A percentile compares a stretch with the other conserved stretches of the same genome.
phyloP scores from a whole-genome alignment of 2,888 invertebrate species.

The Onthophagus sagittarius region DNA sequence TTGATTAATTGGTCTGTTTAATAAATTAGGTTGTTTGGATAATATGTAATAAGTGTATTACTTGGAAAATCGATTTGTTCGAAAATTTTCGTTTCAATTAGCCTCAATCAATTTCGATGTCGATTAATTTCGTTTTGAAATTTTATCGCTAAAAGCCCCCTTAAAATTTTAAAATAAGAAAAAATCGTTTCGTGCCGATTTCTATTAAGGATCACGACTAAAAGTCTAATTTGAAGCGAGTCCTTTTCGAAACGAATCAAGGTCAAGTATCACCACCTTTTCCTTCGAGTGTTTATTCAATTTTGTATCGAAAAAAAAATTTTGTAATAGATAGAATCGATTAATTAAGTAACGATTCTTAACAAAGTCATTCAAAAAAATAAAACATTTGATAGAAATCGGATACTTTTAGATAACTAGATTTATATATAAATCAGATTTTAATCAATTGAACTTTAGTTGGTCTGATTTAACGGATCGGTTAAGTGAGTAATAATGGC shows the following conservation, averaged over 20 bases:
- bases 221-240: background rate
- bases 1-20: no score
- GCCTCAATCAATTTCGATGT: no score
- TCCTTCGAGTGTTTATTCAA: background rate
- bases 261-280: background rate
- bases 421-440: background rate
- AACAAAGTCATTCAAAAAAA: no score
- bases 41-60: no score
- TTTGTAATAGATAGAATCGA: background rate
- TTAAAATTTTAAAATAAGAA: no score
- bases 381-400: background rate
- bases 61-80: no score
- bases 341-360: background rate
- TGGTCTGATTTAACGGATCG: background rate
- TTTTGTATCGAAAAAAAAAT: background rate
- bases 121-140: background rate
- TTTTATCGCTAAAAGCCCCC: background rate
- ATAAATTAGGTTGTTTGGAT: no score
- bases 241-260: background rate
- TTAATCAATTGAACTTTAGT: background rate
- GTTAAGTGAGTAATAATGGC: conserved; percentile 26
- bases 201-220: background rate
- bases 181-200: no score
- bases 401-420: background rate
- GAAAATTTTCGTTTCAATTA: no score